A percentile compares a stretch with the other conserved stretches of the same genome.
These are phyloP conservation scores for Doris montereyensis DNA, from an alignment of 2,888 invertebrate species.

Conservation along the genomic window DNA sequence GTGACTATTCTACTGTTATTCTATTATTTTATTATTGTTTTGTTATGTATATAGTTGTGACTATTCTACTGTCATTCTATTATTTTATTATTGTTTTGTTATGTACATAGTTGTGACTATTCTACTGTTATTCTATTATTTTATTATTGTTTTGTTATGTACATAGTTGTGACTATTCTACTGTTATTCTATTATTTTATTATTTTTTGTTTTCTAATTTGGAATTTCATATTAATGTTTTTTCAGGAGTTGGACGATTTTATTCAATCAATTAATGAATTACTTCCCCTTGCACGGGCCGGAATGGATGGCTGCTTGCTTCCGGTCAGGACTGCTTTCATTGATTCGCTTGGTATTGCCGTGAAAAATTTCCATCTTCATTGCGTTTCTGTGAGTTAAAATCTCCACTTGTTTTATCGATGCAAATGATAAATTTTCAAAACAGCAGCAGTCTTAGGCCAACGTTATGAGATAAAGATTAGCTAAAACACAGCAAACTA, in stretches of 20 bases:
- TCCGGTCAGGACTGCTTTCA: conserved; percentile 59
- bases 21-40: no score
- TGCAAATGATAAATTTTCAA: background rate
- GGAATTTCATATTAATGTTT: background rate
- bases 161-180: no score
- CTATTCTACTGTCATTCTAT: no score
- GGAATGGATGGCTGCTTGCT: conserved; percentile 59
- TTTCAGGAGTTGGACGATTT: conserved; percentile 59
- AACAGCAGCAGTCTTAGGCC: no score
- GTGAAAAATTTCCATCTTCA: conserved; percentile 62
- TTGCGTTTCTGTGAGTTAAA: conserved; percentile 58
- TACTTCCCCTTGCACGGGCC: conserved; percentile 63
- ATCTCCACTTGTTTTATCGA: background rate
- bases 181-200: background rate
- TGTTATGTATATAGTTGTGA: no score
- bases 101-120: no score
- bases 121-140: no score
- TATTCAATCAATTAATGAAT: conserved; percentile 54
- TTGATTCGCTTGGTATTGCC: conserved; percentile 58
- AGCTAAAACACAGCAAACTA: no score
- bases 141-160: no score
- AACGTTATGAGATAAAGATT: no score
- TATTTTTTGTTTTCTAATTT: background rate
- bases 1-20: no score
- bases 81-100: no score